These are phyloP conservation scores for Pyrochroa serraticornis DNA, from an alignment of 2,888 invertebrate genomes.

Conservation along the genomic window DNA sequence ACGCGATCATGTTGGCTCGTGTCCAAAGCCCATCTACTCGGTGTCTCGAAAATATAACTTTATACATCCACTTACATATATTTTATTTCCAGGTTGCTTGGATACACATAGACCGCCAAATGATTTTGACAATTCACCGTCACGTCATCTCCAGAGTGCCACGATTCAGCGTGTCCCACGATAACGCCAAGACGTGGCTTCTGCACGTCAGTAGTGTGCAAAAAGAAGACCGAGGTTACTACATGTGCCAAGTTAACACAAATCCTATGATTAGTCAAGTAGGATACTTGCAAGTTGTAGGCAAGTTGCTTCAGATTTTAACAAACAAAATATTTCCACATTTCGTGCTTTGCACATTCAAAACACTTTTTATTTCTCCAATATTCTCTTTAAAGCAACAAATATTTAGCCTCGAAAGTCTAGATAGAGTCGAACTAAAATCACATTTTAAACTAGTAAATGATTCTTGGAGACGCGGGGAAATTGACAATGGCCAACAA, in stretches of 20 bases:
- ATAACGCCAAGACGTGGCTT: conserved; percentile 91
- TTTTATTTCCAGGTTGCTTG: conserved; percentile 78
- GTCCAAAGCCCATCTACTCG: conserved; percentile 41
- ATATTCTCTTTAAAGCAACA: too few species aligned
- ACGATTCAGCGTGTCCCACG: conserved; percentile 89
- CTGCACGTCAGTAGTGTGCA: conserved; percentile 90
- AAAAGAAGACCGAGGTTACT: conserved; percentile 88
- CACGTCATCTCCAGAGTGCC: conserved; percentile 90
- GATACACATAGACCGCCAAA: conserved; percentile 93
- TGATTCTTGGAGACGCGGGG: too few species aligned
- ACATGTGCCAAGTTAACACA: conserved; percentile 90
- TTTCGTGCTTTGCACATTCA: not conserved
- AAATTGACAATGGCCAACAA: too few species aligned
- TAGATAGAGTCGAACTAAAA: too few species aligned
- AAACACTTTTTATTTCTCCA: too few species aligned
- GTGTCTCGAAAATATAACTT: conserved; percentile 35
- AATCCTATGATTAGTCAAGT: conserved; percentile 96
- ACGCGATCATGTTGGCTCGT: conserved; percentile 46
- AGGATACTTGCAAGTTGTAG: conserved; percentile 90
- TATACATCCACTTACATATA: conserved; percentile 29
- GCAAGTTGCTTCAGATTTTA: conserved; percentile 63
- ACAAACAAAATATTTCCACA: conserved; percentile 10
- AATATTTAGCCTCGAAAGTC: too few species aligned
- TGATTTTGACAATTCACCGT: conserved; percentile 90
- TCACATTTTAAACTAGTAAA: too few species aligned